Base-by-base conservation (phyloP, 1,140 invertebrate species). In the Drosophila subpulchrella region DNA sequence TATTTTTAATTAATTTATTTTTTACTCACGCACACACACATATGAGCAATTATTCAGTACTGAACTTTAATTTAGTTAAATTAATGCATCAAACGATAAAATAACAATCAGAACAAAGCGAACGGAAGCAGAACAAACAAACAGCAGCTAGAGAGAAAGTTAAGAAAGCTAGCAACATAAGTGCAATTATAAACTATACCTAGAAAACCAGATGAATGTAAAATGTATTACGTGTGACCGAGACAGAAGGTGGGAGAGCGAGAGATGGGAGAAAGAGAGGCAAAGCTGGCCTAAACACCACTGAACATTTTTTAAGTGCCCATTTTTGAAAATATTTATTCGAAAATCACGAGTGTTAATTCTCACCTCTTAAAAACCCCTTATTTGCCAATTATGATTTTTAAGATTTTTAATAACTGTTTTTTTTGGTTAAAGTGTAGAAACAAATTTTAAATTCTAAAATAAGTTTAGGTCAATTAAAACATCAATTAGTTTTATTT, bases 31-130 rank as follows among this genome's bases (percentile, higher is more conserved):
- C 51, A 67, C 38, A 59, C 34, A 66, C 46, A 54, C 38, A 15
- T 27, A 56, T 42, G 36, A 36, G 47, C 72, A 75, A 51, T 74
- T 80, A 76, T 74, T 72, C 61, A 77, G 81, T 85, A 84, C 82
- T 84, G 81, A 84, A 78, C 59, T 74, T 54, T 51, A 78, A 59
- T 62, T 85, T 78, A 81, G 79, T 75, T 71, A 66, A 86, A 81
- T 62, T 72, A 81, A 57, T 57, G 53, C 39, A 78, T 63, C 44
- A 71, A 73, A 20, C 17, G 44, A 73, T 63, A 62, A 46, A 62
- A 59, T 24, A 55, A 77, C 58, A 71, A 72, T 59, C 36, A 71
- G 66, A 58, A 58, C 54, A 62, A 73, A 70, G 44, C 27, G 39
- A 36, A 44, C 50, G 24, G 58, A 55, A 60, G 56, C 46, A 63